Evolutionary conservation across 2,888 invertebrate genomes (phyloP), one percentile per base, ranked within the genome.

Genomic region (Sialis lutaria): DNA sequence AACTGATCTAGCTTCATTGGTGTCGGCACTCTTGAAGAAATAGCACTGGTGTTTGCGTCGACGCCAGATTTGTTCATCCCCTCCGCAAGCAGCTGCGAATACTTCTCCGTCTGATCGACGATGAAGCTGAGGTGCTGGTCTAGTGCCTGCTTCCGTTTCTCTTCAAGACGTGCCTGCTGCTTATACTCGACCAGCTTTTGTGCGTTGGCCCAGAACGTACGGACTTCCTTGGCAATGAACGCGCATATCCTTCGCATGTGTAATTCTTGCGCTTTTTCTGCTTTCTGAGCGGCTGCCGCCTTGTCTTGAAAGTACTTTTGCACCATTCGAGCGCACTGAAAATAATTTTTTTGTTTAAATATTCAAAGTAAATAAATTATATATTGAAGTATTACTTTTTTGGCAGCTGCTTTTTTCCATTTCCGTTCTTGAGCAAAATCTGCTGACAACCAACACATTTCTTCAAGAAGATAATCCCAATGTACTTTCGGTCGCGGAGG

Each of bases 391-490:
- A 33, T 48, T 53, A 77, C 77, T 68, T 89, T 93, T 62, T 88
- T 88, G 1, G 95, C 92, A 5, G 91, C 89, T 50, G 88, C 85
- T 64, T 91, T 91, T 62, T 98, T 98, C 92, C 93, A 95, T 64
- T 93, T 95, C 52, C 96, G 76, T 67, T 99, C 98, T 64, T 93
- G 90, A 32, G 88, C 88, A 68, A 98, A 98, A 68, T 98, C 97
- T 37, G 91, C 87, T 35, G 95, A 90, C 54, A 99, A 72, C 98
- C 98, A 98, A 37, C 86, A 85, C 92, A 96, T 95, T 69, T 98
- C 98, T 67, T 98, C 97, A 40, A 99, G 70, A 52, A 98, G 70
- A 67, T 93, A 97, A 67, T 98, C 98, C 96, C 97, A 97, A 66
- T 98, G 97, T 32, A 90, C 84, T 69, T 96, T 97, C 46, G 79